Base-by-base conservation (phyloP, 2,113 vertebrate genomes). In the Promerops cafer region DNA sequence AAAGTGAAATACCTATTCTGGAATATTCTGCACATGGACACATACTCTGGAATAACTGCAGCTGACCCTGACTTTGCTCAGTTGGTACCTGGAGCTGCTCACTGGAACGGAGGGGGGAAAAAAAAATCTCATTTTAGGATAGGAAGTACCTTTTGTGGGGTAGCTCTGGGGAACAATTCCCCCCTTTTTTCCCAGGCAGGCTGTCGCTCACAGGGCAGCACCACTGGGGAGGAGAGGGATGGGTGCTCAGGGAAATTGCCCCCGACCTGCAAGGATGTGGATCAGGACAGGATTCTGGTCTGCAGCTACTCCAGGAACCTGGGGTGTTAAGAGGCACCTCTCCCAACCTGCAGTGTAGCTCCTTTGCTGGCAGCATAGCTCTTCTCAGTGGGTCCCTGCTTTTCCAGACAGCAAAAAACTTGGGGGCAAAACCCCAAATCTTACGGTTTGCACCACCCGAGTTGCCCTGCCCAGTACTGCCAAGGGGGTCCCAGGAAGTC, bases 1-100 rank as follows among this genome's bases (percentile, higher is more conserved):
- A 89, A 95, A 96, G 88, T 4, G 65, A 70, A 92, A 91, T 52
- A 82, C 60, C 52, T 31, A 23, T 69, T 96, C 94, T 4, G 54
- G 94, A 95, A 92, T 13, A 56, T 94, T 93, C 93, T 16, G 28
- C 88, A 83, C 1, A 1, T 24, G 83, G 54, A 53, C 19, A 3
- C 0, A 0, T 5, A 3, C 68, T 71, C 35, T 13, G 61, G 68
- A 86, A 19, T 6, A 56, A 28, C n/a, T 9, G 44, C 63, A 7
- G 45, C 49, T 22, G 11, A 31, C 49, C 72, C 49, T 1, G 23
- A 16, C 39, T 78, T 44, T 22, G 64, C n/a, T 70, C 44, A 4
- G 40, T 28, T 12, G 10, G 52, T 64, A 44, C 40, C 44, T 40
- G 37, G 33, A 89, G 53, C n/a, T 2, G 2, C 31, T 35, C 22